Conservation (phyloP, 2,113 vertebrate genomes). For the Rhegmatorhina hoffmannsi region DNA sequence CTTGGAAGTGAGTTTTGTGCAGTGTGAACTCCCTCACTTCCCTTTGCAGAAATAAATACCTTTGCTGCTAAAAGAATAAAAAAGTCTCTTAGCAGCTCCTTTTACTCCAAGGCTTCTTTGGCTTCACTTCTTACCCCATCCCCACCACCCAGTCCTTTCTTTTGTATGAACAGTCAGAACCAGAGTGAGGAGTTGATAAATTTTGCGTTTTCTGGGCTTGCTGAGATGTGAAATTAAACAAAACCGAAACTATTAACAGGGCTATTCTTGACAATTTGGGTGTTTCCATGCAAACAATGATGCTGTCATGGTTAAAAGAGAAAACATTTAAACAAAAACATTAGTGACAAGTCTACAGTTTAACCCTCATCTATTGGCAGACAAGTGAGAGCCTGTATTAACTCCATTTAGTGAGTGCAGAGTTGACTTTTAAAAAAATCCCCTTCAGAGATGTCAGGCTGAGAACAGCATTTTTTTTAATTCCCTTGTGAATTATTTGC, state of each 20-base stretch:
- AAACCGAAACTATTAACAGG: neutral
- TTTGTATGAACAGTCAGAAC: neutral
- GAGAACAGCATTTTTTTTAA: neutral
- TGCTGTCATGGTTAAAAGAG: neutral
- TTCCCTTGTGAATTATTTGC: neutral
- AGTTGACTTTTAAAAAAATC: neutral
- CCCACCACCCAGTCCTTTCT: neutral
- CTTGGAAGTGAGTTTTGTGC: too few relatives aligned
- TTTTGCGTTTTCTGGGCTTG: neutral
- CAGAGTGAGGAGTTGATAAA: neutral
- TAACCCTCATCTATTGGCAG: neutral
- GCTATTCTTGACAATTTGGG: neutral
- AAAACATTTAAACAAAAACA: neutral
- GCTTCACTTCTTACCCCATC: neutral
- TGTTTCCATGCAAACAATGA: neutral
- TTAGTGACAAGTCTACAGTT: neutral
- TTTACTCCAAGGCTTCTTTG: too few relatives aligned
- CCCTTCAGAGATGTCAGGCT: neutral
- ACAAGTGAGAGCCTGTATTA: neutral
- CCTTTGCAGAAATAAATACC: too few relatives aligned
- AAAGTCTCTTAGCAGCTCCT: too few relatives aligned
- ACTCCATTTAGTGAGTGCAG: neutral
- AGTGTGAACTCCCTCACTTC: too few relatives aligned
- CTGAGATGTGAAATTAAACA: neutral
- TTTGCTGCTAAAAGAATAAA: too few relatives aligned